Conservation (phyloP, 2,797 vertebrate genomes). For the Emys orbicularis region DNA sequence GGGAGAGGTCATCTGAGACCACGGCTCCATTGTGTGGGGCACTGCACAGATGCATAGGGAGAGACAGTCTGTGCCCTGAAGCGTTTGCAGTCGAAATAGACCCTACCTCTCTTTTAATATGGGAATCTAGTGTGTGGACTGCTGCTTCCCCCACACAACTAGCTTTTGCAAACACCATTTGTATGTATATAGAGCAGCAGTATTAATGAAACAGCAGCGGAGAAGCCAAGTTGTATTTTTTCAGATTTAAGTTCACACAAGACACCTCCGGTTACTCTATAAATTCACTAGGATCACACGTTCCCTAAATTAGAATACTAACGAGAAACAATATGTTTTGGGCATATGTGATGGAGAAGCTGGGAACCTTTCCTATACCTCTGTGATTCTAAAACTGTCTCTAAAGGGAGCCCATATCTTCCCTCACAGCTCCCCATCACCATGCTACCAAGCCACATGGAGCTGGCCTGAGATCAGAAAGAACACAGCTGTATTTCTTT, state of each 20-base stretch:
- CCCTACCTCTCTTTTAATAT: neutral
- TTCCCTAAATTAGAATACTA: neutral
- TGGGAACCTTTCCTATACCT: neutral
- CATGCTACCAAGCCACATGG: neutral
- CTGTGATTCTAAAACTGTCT: neutral
- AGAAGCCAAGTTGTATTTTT: neutral
- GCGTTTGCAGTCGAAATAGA: neutral
- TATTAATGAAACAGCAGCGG: neutral
- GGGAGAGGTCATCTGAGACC: neutral
- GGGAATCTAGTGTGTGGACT: neutral
- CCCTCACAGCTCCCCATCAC: neutral
- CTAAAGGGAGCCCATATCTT: neutral
- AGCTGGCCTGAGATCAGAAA: neutral
- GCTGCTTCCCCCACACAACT: neutral
- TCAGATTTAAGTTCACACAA: neutral
- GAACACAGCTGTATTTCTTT: neutral
- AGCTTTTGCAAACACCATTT: neutral
- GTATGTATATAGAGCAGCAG: too few species aligned
- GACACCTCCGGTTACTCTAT: neutral
- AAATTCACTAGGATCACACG: neutral
- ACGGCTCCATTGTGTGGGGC: neutral
- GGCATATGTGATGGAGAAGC: neutral
- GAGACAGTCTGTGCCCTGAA: neutral
- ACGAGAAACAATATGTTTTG: neutral
- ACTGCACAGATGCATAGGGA: neutral